A percentile compares a stretch with the other conserved stretches of the same genome.
Evolutionary conservation across 2,888 invertebrate genomes (phyloP).

Genomic region (Drosophila acutilabella): DNA sequence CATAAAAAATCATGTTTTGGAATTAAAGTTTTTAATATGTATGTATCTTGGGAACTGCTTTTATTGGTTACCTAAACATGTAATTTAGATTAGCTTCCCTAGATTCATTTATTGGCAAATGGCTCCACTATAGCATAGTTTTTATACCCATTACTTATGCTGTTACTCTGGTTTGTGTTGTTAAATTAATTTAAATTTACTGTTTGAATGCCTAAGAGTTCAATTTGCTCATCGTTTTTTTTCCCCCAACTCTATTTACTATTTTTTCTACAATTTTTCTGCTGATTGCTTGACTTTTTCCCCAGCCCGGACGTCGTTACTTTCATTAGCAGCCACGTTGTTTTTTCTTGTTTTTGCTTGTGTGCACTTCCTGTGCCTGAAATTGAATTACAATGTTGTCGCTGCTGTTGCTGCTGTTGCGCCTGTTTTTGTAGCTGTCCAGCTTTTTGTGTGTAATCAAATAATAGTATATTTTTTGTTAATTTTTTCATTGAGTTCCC

Average conservation of each 20-base stretch:
- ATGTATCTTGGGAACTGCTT: too few species aligned
- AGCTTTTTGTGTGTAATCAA: constrained; percentile 62
- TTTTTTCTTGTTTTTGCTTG: constrained; percentile 42
- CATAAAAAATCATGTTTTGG: too few species aligned
- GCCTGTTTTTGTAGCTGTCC: constrained; percentile 38
- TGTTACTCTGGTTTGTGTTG: not conserved
- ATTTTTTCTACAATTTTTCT: not conserved
- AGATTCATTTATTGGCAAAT: not conserved
- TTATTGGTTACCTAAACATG: too few species aligned
- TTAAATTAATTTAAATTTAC: constrained; percentile 46
- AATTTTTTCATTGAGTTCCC: constrained; percentile 21
- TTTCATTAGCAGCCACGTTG: constrained; percentile 60
- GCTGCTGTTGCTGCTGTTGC: constrained; percentile 47
- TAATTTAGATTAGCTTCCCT: too few species aligned
- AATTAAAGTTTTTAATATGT: too few species aligned
- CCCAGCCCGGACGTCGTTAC: constrained; percentile 42
- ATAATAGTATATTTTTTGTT: constrained; percentile 60
- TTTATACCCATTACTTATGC: not conserved
- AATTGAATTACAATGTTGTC: constrained; percentile 76
- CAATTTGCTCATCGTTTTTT: constrained; percentile 16
- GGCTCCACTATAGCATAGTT: not conserved
- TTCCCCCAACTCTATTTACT: too few species aligned
- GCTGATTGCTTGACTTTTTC: not conserved
- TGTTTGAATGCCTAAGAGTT: constrained; percentile 44
- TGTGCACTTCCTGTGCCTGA: constrained; percentile 64